Percentiles rank a stretch among this genome's conserved stretches.
These are phyloP conservation scores for Olivierus martensii DNA, from an alignment of 1,140 invertebrate genomes.

Conservation along the genomic window DNA sequence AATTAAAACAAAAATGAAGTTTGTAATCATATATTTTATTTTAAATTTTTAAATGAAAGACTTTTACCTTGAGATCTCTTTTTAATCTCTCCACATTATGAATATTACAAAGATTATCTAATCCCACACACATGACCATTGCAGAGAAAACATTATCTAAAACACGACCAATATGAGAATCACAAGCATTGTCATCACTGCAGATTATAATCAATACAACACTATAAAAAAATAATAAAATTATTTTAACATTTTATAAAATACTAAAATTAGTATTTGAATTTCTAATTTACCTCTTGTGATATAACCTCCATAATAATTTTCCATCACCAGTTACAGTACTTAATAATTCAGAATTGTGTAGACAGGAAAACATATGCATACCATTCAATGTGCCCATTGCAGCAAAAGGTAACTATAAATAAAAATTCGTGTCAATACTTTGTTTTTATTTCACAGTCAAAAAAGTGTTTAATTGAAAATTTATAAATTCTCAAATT, in stretches of 20 bases:
- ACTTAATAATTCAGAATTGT: conserved; percentile 46
- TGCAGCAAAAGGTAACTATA: conserved; percentile 58
- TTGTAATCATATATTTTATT: conserved; percentile 4
- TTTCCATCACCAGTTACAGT: conserved; percentile 51
- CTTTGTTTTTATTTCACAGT: no score
- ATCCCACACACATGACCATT: conserved; percentile 58
- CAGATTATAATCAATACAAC: conserved; percentile 32
- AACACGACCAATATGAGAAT: conserved; percentile 33
- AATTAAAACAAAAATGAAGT: conserved; percentile 24
- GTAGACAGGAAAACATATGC: conserved; percentile 64
- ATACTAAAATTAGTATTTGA: not conserved
- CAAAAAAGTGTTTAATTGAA: no score
- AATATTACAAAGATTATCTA: conserved; percentile 54
- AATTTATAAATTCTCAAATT: no score
- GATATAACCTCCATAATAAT: conserved; percentile 59
- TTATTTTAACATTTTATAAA: not conserved
- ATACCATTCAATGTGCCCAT: conserved; percentile 67
- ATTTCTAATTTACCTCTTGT: conserved; percentile 40
- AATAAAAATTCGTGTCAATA: conserved; percentile 20
- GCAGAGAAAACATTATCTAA: conserved; percentile 54
- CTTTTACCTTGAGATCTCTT: conserved; percentile 49
- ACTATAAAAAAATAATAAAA: conserved; percentile 21
- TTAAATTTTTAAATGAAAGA: not conserved
- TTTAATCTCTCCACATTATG: conserved; percentile 65
- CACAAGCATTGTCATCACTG: conserved; percentile 27